These are phyloP conservation scores for Sussaba pulchella DNA, from an alignment of 2,888 invertebrate species.

Conservation along the genomic window DNA sequence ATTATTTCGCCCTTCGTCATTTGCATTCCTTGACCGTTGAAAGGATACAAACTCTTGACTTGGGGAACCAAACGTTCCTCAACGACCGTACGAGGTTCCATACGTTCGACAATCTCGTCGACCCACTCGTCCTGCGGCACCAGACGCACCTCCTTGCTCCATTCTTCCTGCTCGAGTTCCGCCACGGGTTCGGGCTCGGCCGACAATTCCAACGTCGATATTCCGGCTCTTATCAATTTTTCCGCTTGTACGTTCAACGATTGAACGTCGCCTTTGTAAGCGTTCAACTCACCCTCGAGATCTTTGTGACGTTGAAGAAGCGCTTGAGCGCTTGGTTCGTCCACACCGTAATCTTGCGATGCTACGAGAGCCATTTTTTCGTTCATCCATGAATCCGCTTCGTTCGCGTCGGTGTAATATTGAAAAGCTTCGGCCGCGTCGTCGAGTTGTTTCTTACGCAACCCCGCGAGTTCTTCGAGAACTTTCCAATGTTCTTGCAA, in stretches of 20 bases:
- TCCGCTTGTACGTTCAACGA: slow-evolving; percentile 93
- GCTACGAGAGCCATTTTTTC: slow-evolving; percentile 97
- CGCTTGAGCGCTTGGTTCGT: slow-evolving; percentile 96
- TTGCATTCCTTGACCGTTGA: slow-evolving; percentile 96
- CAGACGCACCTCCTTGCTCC: slow-evolving; percentile 90
- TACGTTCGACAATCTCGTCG: slow-evolving; percentile 94
- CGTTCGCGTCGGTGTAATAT: slow-evolving; percentile 99
- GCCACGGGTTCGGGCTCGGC: slow-evolving; percentile 80
- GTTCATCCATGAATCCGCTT: slow-evolving; percentile 98
- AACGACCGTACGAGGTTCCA: slow-evolving; percentile 93
- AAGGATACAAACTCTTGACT: slow-evolving; percentile 94
- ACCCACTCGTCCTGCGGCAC: slow-evolving; percentile 97
- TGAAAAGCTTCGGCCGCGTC: slow-evolving; percentile 97
- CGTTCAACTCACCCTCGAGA: slow-evolving; percentile 94
- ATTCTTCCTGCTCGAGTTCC: slow-evolving; percentile 84
- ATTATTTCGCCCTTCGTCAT: slow-evolving; percentile 97
- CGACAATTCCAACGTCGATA: slow-evolving; percentile 87
- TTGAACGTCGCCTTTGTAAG: slow-evolving; percentile 94
- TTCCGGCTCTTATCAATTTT: slow-evolving; percentile 90
- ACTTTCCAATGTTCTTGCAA: slow-evolving; percentile 94
- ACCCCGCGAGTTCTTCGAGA: slow-evolving; percentile 92
- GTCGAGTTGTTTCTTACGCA: slow-evolving; percentile 91
- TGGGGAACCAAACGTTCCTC: slow-evolving; percentile 95
- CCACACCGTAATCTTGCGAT: slow-evolving; percentile 95
- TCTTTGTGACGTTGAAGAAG: slow-evolving; percentile 94